Percentiles rank a stretch among this genome's conserved stretches.
Conservation (phyloP, 2,113 vertebrate species). For the Pycnonotus jocosus region DNA sequence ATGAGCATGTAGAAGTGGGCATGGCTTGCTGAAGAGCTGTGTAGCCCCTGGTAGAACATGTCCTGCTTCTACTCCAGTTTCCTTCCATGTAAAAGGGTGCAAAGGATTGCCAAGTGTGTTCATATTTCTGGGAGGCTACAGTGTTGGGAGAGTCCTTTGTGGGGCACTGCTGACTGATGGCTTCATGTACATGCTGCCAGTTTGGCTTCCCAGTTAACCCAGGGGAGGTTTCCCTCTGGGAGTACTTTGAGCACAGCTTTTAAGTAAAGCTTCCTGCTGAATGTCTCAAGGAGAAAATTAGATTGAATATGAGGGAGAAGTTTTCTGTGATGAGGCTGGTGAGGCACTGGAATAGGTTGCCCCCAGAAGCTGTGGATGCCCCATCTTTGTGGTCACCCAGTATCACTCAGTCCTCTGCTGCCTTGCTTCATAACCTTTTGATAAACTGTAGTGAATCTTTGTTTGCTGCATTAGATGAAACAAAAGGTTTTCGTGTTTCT, state of each 20-base stretch:
- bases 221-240: neutral
- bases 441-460: neutral
- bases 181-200: neutral
- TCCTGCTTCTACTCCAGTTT: neutral
- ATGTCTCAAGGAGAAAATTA: neutral
- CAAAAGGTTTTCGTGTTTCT: fast-evolving
- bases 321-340: neutral
- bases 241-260: neutral
- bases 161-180: neutral
- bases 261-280: neutral
- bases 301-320: neutral
- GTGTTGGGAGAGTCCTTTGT: neutral
- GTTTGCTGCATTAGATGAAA: neutral
- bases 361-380: neutral
- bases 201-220: neutral
- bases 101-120: neutral
- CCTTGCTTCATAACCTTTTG: neutral
- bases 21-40: neutral
- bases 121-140: neutral
- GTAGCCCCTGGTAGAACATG: neutral
- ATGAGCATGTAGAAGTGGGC: neutral
- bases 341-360: neutral
- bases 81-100: neutral
- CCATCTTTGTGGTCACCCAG: fast-evolving
- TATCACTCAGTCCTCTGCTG: neutral